Percentiles rank a stretch among this genome's conserved stretches.
phyloP scores from a whole-genome alignment of 2,797 vertebrate species.

The Dallia pectoralis region DNA sequence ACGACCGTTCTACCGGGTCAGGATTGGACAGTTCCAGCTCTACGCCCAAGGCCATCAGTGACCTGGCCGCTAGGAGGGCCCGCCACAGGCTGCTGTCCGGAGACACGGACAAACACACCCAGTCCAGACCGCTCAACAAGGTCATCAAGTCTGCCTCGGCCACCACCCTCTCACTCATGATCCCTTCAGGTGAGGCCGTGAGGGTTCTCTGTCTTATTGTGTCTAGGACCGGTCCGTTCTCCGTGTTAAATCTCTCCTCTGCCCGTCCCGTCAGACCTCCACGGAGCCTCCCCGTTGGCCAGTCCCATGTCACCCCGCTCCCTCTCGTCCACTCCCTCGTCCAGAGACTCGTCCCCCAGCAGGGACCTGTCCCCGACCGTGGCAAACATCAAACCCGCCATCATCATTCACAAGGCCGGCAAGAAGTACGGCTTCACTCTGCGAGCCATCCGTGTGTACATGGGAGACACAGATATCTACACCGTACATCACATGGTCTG shows the following conservation, averaged over 20 bases:
- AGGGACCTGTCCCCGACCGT: slow-evolving; percentile 89
- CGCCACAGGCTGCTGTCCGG: slow-evolving; percentile 94
- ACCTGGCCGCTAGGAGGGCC: slow-evolving; percentile 90
- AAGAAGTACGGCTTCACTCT: slow-evolving; percentile 99
- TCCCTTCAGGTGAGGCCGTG: slow-evolving; percentile 86
- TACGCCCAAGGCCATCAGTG: slow-evolving; percentile 91
- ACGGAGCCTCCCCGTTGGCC: slow-evolving; percentile 89
- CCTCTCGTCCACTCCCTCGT: slow-evolving; percentile 94
- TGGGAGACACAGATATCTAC: slow-evolving; percentile 95
- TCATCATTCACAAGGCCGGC: slow-evolving; percentile 88
- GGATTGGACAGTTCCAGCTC: slow-evolving; percentile 68
- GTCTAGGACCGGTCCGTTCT: too few species aligned
- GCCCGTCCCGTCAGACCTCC: slow-evolving; percentile 79
- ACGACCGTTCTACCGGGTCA: slow-evolving; percentile 63
- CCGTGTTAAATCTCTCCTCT: background rate
- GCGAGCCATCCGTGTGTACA: slow-evolving; percentile 94
- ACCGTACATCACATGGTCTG: slow-evolving; percentile 98
- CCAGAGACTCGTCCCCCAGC: slow-evolving; percentile 95
- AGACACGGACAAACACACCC: slow-evolving; percentile 83
- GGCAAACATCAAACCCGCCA: slow-evolving; percentile 80
- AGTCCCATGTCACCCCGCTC: slow-evolving; percentile 98
- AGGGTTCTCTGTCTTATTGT: background rate
- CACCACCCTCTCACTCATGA: slow-evolving; percentile 93
- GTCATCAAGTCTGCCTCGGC: slow-evolving; percentile 98
- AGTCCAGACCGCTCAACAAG: slow-evolving; percentile 87